Evolutionary conservation across 2,113 vertebrate genomes (phyloP).

Genomic region (Ovibos moschatus): DNA sequence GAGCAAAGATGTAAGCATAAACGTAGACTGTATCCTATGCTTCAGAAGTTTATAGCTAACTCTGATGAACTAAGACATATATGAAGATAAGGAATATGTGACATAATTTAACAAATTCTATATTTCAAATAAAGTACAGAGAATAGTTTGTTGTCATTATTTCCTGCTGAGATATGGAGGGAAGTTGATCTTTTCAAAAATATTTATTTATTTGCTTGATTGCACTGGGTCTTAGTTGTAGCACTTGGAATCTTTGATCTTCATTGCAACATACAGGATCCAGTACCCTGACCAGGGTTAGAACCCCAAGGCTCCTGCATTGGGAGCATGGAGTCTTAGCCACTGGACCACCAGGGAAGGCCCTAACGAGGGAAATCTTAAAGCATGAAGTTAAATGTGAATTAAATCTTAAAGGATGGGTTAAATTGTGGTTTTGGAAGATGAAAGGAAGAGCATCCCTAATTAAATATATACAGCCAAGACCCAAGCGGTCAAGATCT

Average conservation of each 20-base stretch:
- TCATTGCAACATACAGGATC: background rate
- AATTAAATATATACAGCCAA: background rate
- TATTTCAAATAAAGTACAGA: background rate
- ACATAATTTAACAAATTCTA: background rate
- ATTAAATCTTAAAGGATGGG: background rate
- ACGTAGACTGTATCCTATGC: background rate
- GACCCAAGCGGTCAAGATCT: background rate
- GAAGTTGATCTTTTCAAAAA: background rate
- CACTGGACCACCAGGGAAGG: background rate
- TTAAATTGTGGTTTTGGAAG: background rate
- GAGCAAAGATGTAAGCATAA: background rate
- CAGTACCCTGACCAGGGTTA: background rate
- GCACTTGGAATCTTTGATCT: background rate
- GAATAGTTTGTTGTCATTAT: background rate
- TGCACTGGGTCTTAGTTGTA: background rate
- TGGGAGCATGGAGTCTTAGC: background rate
- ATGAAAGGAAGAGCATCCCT: background rate
- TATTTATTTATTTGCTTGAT: background rate
- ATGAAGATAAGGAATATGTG: background rate
- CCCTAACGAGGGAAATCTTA: background rate
- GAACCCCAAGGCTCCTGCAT: background rate
- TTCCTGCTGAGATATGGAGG: background rate
- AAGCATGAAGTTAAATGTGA: background rate
- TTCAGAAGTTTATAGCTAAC: background rate
- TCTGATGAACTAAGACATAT: background rate